Conservation (phyloP, 2,888 invertebrate genomes). For the Lithophane ornitopus region DNA sequence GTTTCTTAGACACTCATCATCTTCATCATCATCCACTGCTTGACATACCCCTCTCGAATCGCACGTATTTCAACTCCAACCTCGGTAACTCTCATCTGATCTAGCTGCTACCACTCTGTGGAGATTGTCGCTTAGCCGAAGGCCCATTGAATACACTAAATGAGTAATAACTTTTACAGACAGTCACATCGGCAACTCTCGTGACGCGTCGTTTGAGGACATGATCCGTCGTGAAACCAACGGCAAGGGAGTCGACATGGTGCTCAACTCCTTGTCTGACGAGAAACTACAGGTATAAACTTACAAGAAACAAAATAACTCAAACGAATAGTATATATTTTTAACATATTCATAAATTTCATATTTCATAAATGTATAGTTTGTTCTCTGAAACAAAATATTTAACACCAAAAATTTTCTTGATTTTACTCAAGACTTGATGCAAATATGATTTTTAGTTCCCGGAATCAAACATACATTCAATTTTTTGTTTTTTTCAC, state of each 20-base stretch:
- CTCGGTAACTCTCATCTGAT: not conserved
- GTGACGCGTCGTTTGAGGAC: slow-evolving; percentile 96
- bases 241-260: slow-evolving; percentile 97
- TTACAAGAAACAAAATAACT: not conserved
- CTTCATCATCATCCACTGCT: not conserved
- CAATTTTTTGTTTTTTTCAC: not conserved
- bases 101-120: not conserved
- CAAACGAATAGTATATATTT: not conserved
- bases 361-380: not conserved
- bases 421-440: not conserved
- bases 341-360: not conserved
- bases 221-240: slow-evolving; percentile 95
- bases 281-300: slow-evolving; percentile 94
- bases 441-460: not conserved
- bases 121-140: not conserved
- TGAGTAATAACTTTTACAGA: slow-evolving; percentile 71
- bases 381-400: not conserved
- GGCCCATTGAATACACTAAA: slow-evolving; percentile 3
- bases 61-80: not conserved
- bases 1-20: not conserved
- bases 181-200: slow-evolving; percentile 95
- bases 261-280: slow-evolving; percentile 97
- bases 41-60: not conserved
- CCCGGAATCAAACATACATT: not conserved
- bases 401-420: not conserved